Conservation (phyloP, 2,113 vertebrate species). For the Panthera tigris region DNA sequence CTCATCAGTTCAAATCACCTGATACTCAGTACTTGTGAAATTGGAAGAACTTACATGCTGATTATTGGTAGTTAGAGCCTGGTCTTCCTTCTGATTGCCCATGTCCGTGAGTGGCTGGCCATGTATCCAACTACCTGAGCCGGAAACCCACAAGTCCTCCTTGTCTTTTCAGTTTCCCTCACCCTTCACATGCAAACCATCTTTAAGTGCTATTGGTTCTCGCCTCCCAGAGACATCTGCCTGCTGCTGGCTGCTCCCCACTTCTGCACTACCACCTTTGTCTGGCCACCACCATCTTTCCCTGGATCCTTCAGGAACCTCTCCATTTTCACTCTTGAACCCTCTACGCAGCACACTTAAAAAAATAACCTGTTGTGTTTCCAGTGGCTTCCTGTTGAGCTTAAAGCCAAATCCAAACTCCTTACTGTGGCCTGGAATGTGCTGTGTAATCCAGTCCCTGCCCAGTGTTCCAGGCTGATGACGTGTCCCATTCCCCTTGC, state of each 20-base stretch:
- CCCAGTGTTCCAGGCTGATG: rapidly evolving
- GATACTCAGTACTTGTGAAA: background rate
- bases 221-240: background rate
- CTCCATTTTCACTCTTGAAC: background rate
- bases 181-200: background rate
- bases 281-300: background rate
- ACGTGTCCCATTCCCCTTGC: background rate
- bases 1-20: background rate
- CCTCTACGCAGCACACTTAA: background rate
- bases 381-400: background rate
- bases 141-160: background rate
- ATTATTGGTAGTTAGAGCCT: background rate
- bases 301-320: background rate
- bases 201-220: background rate
- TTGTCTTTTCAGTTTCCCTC: background rate
- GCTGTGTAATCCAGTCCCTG: background rate
- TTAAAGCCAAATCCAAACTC: background rate
- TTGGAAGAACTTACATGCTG: background rate
- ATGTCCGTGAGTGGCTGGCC: background rate
- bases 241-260: background rate
- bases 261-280: background rate
- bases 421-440: background rate
- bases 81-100: background rate
- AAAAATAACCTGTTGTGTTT: background rate
- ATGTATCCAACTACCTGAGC: background rate